Evolutionary conservation across 2,113 vertebrate species (phyloP).

Genomic region (Suncus etruscus): DNA sequence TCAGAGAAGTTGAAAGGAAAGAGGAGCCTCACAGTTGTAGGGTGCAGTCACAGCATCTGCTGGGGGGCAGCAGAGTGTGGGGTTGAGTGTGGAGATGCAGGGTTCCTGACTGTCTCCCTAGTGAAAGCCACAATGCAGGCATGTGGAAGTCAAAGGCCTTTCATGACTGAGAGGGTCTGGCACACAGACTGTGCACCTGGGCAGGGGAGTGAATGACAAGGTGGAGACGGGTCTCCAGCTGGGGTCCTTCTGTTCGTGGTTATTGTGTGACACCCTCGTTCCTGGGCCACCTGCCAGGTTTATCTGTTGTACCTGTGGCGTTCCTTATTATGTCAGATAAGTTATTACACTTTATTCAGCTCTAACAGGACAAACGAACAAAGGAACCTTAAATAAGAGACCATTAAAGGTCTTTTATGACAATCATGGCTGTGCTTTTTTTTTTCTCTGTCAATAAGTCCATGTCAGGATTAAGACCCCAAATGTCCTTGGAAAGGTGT

Average conservation of each 20-base stretch:
- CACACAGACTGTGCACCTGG: neutral
- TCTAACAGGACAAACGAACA: conserved; percentile 77
- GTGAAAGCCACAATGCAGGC: too few species aligned
- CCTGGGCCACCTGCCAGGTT: conserved; percentile 79
- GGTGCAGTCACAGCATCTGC: neutral
- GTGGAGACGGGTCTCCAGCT: conserved; percentile 53
- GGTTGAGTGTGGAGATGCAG: too few species aligned
- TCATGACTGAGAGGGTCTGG: neutral
- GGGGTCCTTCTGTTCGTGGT: conserved; percentile 83
- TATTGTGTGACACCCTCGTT: conserved; percentile 79
- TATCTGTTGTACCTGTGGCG: conserved; percentile 82
- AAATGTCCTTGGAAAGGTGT: too few species aligned
- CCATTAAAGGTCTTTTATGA: conserved; percentile 79
- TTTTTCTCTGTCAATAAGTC: conserved; percentile 16
- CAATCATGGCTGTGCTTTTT: conserved; percentile 51
- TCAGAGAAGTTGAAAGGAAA: neutral
- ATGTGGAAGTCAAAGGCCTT: neutral
- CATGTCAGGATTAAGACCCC: neutral
- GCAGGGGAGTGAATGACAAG: neutral
- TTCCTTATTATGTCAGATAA: conserved; percentile 87
- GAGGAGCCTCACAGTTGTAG: neutral
- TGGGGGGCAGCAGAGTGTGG: neutral
- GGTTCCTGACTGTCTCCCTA: too few species aligned
- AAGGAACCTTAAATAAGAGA: conserved; percentile 55
- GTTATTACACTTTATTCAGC: conserved; percentile 89